Evolutionary conservation across 2,797 vertebrate species (phyloP).

Genomic region (Bradypodion ventrale): DNA sequence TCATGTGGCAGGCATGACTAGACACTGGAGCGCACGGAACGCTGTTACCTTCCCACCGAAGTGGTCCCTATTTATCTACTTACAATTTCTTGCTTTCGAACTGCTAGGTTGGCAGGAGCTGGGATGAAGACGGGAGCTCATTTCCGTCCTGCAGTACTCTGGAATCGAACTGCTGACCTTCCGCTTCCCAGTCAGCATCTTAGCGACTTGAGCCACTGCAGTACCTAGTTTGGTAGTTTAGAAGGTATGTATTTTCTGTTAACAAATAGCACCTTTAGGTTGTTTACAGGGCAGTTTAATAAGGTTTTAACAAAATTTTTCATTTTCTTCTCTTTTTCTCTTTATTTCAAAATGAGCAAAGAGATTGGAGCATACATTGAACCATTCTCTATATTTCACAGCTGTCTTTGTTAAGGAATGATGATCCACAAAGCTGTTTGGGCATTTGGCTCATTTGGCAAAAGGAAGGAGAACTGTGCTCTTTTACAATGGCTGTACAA

Average conservation of each 20-base stretch:
- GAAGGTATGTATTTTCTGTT: constrained; percentile 21
- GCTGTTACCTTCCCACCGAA: too few species aligned
- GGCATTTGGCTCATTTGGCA: constrained; percentile 54
- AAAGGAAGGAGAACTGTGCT: constrained; percentile 16
- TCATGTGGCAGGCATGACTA: too few species aligned
- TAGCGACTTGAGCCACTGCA: too few species aligned
- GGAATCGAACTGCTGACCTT: too few species aligned
- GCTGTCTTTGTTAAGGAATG: constrained; percentile 57
- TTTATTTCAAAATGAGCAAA: constrained; percentile 26
- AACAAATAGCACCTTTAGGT: constrained; percentile 37
- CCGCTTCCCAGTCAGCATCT: too few species aligned
- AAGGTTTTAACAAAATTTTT: constrained; percentile 51
- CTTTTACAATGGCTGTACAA: constrained; percentile 38
- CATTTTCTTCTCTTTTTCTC: not conserved
- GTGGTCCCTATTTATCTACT: too few species aligned
- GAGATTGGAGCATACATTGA: constrained; percentile 46
- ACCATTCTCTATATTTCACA: constrained; percentile 61
- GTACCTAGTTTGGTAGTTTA: constrained; percentile 27
- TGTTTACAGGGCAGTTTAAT: constrained; percentile 39
- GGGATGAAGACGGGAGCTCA: too few species aligned
- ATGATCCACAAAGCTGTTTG: constrained; percentile 60
- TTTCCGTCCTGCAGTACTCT: too few species aligned
- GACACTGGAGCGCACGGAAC: too few species aligned
- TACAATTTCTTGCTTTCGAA: too few species aligned
- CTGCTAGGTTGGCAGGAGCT: too few species aligned